phyloP scores from a whole-genome alignment of 2,797 vertebrate species.

The Dermochelys coriacea region DNA sequence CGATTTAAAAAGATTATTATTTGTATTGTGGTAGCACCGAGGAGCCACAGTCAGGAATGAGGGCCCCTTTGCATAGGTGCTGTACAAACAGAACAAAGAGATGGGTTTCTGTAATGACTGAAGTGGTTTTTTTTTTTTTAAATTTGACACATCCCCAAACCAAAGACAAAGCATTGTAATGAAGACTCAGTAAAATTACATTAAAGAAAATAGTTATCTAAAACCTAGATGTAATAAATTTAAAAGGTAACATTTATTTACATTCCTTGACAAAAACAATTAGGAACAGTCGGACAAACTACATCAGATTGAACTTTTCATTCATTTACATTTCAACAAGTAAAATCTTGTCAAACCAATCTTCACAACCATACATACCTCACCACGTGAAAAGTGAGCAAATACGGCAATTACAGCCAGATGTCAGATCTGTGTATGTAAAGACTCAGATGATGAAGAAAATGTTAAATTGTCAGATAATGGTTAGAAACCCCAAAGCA shows the following conservation, averaged over 20 bases:
- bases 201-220: background rate
- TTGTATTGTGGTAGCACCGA: background rate
- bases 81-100: background rate
- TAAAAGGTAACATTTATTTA: background rate
- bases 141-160: background rate
- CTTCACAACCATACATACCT: rapidly evolving
- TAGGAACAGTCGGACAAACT: rapidly evolving
- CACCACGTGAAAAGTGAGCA: background rate
- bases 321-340: constrained; percentile 40
- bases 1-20: background rate
- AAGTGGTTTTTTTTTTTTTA: background rate
- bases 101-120: background rate
- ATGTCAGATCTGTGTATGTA: background rate
- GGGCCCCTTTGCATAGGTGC: background rate
- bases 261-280: background rate
- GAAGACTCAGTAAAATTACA: background rate
- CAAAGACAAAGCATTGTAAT: background rate
- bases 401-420: background rate
- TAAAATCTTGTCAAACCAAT: background rate
- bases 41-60: background rate
- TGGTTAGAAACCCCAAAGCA: background rate
- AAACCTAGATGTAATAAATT: rapidly evolving
- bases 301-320: background rate
- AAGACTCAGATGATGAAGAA: background rate
- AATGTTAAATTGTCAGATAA: background rate